Evolutionary conservation across 2,113 vertebrate species (phyloP), one percentile per base, ranked within the genome.

Genomic region (Rhea americana): DNA sequence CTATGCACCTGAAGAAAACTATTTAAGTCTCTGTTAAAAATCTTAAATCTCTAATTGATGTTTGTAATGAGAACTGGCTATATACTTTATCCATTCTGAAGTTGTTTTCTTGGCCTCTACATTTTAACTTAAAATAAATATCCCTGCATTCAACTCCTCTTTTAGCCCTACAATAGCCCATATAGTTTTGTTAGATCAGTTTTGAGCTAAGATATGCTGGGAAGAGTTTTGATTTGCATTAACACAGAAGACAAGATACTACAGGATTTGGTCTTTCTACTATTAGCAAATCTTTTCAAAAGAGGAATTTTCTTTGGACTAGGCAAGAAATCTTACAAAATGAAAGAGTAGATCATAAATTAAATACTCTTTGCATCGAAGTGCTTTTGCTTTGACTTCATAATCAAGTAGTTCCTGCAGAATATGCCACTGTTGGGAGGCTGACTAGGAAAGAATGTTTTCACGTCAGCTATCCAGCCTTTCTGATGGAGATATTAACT

Each of bases 381-480:
- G 43, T 59, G 66, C 37, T 93, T 91, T 88, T 75, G 48, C 88
- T 93, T 93, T 91, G 72, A 87, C 89, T 92, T 85, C 87, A 88
- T 59, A 65, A 74, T 83, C 43, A 78, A 93, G 59, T 43, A 85
- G 28, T 81, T 90, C 78, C 82, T 87, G 51, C 53, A 86, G 28
- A 48, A 65, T 70, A 32, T 58, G 78, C 79, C 5, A 8, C 65
- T 48, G 32, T 26, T 91, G 61, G 76, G 73, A 84, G 56, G 56
- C 89, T 81, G 90, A 81, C 61, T 56, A 90, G 65, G 56, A 91
- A 83, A 78, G 50, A 91, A 82, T 26, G 71, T 82, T 93, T 51
- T 89, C 55, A 80, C 56, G 77, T 21, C 85, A 93, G 45, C 76
- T 86, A 24, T 45, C 26, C 82, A 80, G 88, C 8, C 74, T 37